Base-by-base conservation (phyloP, 2,113 vertebrate species). In the Chrysemys picta region DNA sequence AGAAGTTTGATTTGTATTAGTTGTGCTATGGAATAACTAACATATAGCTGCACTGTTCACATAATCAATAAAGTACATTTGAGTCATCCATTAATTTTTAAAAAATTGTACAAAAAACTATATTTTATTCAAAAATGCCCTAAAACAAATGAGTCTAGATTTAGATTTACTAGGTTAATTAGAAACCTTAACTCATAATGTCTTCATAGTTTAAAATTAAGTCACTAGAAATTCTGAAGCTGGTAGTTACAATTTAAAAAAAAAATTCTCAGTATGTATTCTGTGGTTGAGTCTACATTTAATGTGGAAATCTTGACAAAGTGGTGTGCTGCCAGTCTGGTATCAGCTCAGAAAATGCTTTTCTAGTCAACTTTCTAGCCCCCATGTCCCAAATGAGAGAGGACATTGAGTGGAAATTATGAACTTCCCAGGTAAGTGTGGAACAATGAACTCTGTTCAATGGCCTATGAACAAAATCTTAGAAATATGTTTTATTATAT, bases 401-500 rank as follows among this genome's bases (percentile, higher is more conserved):
- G 85, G 35, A 94, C 91, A 87, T 65, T 82, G 56, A 53, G 49
- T 59, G 7, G 87, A 69, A 94, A 83, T 83, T 95, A 87, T 85
- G 53, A 94, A 94, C 47, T 59, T 97, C 69, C 29, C 80, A 82
- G 72, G 57, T 38, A 95, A 81, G 42, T 47, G 10, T 76, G 75
- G 42, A 45, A 78, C 12, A 47, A 78, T 1, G 42, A 78, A 78
- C 25, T 8, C 38, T 94, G 91, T 87, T 50, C 81, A 19, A n/a
- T 50, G 81, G 49, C 88, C 50, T 91, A 89, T 72, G 87, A 82
- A 86, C 76, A 91, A 69, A 78, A 89, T 53, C 27, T 17, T 82
- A 89, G 89, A 87, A 94, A 84, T 76, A 85, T 17, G 89, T 49
- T 53, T 84, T 93, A 89, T 49, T 76, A 88, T 45, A 56, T 90